Percentiles rank a stretch among this genome's conserved stretches.
Evolutionary conservation across 2,113 vertebrate genomes (phyloP).

Genomic region (Ramphastos sulfuratus): DNA sequence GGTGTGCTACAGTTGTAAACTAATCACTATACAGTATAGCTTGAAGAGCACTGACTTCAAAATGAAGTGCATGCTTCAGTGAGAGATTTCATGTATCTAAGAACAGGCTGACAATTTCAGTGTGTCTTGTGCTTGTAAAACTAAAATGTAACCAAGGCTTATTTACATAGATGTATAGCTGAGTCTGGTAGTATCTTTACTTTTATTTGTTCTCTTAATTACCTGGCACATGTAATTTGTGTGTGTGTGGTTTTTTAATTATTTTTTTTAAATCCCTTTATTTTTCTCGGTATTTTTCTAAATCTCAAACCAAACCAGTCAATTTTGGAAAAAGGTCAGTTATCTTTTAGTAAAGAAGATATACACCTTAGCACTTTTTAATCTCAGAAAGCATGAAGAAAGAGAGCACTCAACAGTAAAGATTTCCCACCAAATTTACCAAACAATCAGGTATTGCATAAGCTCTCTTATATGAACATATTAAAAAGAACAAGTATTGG

Average conservation of each 20-base stretch:
- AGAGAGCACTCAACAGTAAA: not conserved
- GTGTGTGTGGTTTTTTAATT: too few relatives aligned
- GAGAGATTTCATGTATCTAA: not conserved
- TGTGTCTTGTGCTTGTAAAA: not conserved
- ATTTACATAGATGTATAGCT: not conserved
- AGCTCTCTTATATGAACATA: not conserved
- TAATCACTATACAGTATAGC: not conserved
- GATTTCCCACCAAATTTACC: too few relatives aligned
- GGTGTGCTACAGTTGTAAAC: not conserved
- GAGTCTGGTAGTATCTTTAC: not conserved
- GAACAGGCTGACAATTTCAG: not conserved
- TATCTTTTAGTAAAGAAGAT: not conserved
- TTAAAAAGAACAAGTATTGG: not conserved
- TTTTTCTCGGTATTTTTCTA: not conserved
- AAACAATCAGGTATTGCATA: not conserved
- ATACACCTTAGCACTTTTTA: not conserved
- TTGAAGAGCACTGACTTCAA: not conserved
- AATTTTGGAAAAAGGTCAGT: not conserved
- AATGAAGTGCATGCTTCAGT: not conserved
- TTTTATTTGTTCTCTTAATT: not conserved
- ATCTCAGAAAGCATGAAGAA: not conserved
- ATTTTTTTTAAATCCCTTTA: too few relatives aligned
- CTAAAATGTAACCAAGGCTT: fast-evolving
- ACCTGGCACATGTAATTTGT: not conserved
- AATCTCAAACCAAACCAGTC: not conserved